Evolutionary conservation across 2,113 vertebrate species (phyloP), one percentile per base, ranked within the genome.

Genomic region (Choloepus hoffmanni): DNA sequence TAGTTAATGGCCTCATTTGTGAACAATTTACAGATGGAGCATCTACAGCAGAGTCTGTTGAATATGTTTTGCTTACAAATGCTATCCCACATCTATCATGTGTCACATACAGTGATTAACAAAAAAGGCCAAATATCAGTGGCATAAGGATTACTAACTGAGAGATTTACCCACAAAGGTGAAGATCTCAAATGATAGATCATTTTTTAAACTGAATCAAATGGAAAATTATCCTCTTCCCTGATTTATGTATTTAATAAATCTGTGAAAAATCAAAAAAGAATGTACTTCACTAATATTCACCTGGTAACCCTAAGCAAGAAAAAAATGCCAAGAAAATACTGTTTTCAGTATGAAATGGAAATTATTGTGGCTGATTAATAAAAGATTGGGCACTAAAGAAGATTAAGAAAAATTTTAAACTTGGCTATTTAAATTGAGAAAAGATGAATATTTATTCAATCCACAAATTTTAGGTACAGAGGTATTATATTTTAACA

Each of bases 161-260:
- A 90, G 7, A 73, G 10, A 90, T 94, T 84, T 88, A 90, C 48
- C 83, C 4, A 92, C 26, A 85, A 94, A 94, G 50, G 26, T 85
- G 7, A 94, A 94, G 73, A 88, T 43, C 48, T 76, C 76, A 89
- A 88, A 83, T 62, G n/a, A 62, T 0, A 73, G 15, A 65, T 87
- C n/a, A 88, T 30, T 76, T 94, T 97, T 92, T 83, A 96, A 85
- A 89, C 1, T 40, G 73, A 3, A 62, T 26, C 50, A 89, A 89
- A 81, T 73, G 24, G 48, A 84, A 91, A 93, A 81, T 85, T 62
- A 85, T 6, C 30, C 8, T 79, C 43, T 79, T 85, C 88, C 36
- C 65, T 21, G 40, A 92, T 58, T 16, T 77, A 84, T 43, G 7
- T 84, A 92, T 90, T 97, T 78, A 90, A 92, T 60, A 86, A 81